Base-by-base conservation (phyloP, 2,113 vertebrate genomes). In the Urocolius indicus region DNA sequence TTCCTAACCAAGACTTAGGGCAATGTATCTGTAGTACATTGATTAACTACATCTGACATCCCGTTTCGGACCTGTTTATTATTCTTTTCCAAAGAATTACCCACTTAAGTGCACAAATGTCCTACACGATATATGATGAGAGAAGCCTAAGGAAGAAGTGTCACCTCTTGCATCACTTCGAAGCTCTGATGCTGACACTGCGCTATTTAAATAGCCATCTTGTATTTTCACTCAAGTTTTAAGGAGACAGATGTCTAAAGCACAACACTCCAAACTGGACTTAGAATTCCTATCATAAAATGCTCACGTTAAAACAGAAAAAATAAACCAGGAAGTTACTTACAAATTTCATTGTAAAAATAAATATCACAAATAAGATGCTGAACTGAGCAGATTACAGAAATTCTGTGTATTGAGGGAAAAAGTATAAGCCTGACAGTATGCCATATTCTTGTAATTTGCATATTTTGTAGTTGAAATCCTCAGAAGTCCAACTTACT, bases 1-100 rank as follows among this genome's bases (percentile, higher is more conserved):
- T 98, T 97, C 94, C 97, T 95, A 97, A 97, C 94, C 97, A 97
- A 97, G 93, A 97, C 93, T 84, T 96, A 95, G 95, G 90, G 51
- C 94, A 97, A 97, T 96, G 75, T 90, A 97, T 96, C 97, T 98
- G 86, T 96, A 96, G 95, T 91, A 89, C 63, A 79, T 65, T 95
- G 88, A 97, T 98, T 97, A 98, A 97, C 71, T 55, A 94, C 69
- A 96, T 95, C 84, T 98, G 95, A 98, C 94, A 95, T 88, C 89
- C 36, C 88, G 93, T 95, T 89, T 93, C 82, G 52, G 92, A 95
- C 79, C 76, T 89, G 34, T 81, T 97, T 91, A 65, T 92, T 95
- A 57, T 69, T 89, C 72, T 78, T 92, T 77, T 82, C 89, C 63
- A 88, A 88, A 84, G 54, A 94, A 89, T 89, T 67, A 29, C 69